Conservation (phyloP, 2,888 invertebrate genomes). For the Hypolimnas misippus region DNA sequence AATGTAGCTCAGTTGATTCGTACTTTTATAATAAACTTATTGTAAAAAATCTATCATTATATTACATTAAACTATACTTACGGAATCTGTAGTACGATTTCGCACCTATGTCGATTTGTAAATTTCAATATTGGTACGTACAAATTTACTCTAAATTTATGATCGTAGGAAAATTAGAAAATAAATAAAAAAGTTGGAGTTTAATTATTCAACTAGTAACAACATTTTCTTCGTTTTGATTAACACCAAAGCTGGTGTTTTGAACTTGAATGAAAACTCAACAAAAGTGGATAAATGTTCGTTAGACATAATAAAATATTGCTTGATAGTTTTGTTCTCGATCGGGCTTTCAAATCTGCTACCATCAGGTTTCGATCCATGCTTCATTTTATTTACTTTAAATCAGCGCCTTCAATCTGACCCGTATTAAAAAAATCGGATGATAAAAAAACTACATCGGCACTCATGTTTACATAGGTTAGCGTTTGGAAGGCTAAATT, state of each 20-base stretch:
- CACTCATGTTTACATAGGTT: neutral
- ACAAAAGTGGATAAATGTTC: neutral
- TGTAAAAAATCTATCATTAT: conserved; percentile 65
- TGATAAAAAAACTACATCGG: neutral
- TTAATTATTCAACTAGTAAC: conserved; percentile 2
- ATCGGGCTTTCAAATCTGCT: neutral
- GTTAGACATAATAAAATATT: neutral
- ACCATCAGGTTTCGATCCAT: neutral
- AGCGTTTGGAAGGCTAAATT: conserved; percentile 5
- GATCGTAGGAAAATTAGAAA: neutral
- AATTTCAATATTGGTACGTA: conserved; percentile 12
- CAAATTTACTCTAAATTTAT: conserved; percentile 8
- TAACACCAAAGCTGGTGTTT: neutral
- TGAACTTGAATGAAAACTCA: neutral
- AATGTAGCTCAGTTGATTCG: conserved; percentile 83
- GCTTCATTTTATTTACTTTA: neutral
- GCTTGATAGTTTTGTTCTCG: neutral
- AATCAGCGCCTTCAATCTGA: neutral
- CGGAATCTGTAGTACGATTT: conserved; percentile 45
- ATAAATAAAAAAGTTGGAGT: neutral
- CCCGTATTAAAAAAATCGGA: neutral
- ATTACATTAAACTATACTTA: conserved; percentile 69
- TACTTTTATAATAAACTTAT: conserved; percentile 74
- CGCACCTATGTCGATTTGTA: conserved; percentile 46
- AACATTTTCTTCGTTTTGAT: neutral